A percentile compares a stretch with the other conserved stretches of the same genome.
These are phyloP conservation scores for Sesia apiformis DNA, from an alignment of 2,888 invertebrate species.

Conservation along the genomic window DNA sequence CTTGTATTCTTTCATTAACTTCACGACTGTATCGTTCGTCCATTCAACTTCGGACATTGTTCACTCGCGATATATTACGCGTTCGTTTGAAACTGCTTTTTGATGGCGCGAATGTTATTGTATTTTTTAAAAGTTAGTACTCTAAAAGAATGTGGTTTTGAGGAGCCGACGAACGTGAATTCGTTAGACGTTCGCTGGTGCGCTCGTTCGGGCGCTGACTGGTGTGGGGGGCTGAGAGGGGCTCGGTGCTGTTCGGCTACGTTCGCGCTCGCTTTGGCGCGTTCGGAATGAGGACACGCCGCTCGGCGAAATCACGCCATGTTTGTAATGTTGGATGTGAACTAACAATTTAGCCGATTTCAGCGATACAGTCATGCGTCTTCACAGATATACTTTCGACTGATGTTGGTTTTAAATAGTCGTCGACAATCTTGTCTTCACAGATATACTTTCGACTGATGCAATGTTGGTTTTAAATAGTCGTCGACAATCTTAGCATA, in stretches of 20 bases:
- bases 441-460: too few species aligned
- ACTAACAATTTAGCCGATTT: too few species aligned
- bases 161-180: slow-evolving; percentile 14
- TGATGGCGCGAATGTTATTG: background rate
- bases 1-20: slow-evolving; percentile 40
- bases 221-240: background rate
- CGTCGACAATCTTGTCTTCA: too few species aligned
- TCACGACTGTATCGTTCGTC: slow-evolving; percentile 40
- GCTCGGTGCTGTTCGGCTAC: background rate
- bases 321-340: background rate
- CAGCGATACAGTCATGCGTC: too few species aligned
- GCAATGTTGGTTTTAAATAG: too few species aligned
- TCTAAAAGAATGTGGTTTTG: background rate
- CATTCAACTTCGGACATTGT: slow-evolving; percentile 44
- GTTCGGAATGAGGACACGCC: background rate
- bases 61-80: slow-evolving; percentile 18
- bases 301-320: background rate
- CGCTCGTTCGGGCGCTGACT: slow-evolving; percentile 7
- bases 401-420: too few species aligned
- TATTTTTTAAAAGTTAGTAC: background rate
- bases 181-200: slow-evolving; percentile 32
- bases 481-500: too few species aligned
- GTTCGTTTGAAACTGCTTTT: background rate
- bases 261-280: background rate
- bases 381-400: too few species aligned